Base-by-base conservation (phyloP, 64 coral and sea anemone species). In the Dendrophyllia cribrosa region DNA sequence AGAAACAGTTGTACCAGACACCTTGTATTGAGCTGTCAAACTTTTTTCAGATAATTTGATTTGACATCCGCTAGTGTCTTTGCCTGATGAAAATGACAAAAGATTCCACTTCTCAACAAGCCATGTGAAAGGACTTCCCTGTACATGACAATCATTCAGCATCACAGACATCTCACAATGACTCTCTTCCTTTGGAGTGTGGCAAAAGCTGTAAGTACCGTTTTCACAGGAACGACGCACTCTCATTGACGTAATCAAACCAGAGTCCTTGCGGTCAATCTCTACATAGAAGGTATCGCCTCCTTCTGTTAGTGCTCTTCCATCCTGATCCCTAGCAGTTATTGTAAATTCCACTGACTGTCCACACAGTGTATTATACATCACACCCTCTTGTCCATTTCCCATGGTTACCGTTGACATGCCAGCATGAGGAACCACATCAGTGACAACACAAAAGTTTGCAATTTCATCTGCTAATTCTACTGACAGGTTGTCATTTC, bases 311-410 rank as follows among this genome's bases (percentile, higher is more conserved):
- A 48, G 17, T 55, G 24, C 55, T 9, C 22, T 15, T 58, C 75
- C 75, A 77, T 77, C 55, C 10, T 50, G 16, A 17, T 56, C 75
- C 50, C 12, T 77, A 9, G 75, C 75, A 77, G 51, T 58, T 55
- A 77, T 48, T 5, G 75, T 77, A 17, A 77, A 77, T 55, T 77
- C 20, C 56, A 77, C 16, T 24, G 48, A 19, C 61, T 92, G 91
- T 69, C 74, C 20, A 70, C 91, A 87, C 60, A 93, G 59, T 17
- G 86, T 83, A 15, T 79, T 24, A 62, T 87, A 93, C 83, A 87
- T 87, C 5, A 87, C 51, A 78, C 91, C 91, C 16, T 87, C 74
- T 70, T 52, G 43, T 59, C 49, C 91, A 13, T 71, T 46, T 26
- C 74, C 91, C 85, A 93, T 74, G 43, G 20, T 74, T n/a, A 93